Evolutionary conservation across 2,113 vertebrate species (phyloP).

Genomic region (Nannospalax galili): DNA sequence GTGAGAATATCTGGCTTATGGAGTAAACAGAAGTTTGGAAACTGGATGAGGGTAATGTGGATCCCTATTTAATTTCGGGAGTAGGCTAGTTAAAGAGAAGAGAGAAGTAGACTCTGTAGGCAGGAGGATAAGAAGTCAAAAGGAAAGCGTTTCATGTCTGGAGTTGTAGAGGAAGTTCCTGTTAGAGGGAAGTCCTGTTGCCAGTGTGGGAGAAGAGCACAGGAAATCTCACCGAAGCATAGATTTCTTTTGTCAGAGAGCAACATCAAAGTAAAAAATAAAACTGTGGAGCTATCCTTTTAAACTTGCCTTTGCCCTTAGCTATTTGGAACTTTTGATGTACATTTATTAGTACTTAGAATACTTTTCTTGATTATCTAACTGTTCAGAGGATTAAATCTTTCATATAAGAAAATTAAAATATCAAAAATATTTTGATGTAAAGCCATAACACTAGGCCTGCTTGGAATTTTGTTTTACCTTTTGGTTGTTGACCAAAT

Average conservation of each 20-base stretch:
- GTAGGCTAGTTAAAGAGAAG: background rate
- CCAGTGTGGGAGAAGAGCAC: background rate
- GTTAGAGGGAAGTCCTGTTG: background rate
- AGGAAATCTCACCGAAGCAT: slow-evolving; percentile 7
- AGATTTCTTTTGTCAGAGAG: slow-evolving; percentile 29
- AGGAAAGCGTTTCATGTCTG: background rate
- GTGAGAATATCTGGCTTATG: background rate
- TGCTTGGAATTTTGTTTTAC: slow-evolving; percentile 58
- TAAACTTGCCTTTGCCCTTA: slow-evolving; percentile 51
- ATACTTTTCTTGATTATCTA: slow-evolving; percentile 13
- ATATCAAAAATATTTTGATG: slow-evolving; percentile 58
- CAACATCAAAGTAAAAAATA: background rate
- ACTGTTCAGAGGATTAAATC: slow-evolving; percentile 38
- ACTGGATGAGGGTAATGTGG: background rate
- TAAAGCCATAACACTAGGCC: slow-evolving; percentile 38
- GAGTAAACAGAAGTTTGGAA: background rate
- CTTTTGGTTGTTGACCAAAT: slow-evolving; percentile 54
- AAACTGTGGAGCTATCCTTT: slow-evolving; percentile 22
- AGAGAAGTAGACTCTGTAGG: background rate
- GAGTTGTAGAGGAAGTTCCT: background rate
- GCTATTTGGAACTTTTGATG: slow-evolving; percentile 23
- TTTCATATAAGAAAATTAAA: slow-evolving; percentile 30
- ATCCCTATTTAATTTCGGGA: background rate
- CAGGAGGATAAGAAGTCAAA: background rate
- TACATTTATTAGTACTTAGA: slow-evolving; percentile 10